These are phyloP conservation scores for Orientallactaga bullata DNA, from an alignment of 2,113 vertebrate genomes.

Conservation along the genomic window DNA sequence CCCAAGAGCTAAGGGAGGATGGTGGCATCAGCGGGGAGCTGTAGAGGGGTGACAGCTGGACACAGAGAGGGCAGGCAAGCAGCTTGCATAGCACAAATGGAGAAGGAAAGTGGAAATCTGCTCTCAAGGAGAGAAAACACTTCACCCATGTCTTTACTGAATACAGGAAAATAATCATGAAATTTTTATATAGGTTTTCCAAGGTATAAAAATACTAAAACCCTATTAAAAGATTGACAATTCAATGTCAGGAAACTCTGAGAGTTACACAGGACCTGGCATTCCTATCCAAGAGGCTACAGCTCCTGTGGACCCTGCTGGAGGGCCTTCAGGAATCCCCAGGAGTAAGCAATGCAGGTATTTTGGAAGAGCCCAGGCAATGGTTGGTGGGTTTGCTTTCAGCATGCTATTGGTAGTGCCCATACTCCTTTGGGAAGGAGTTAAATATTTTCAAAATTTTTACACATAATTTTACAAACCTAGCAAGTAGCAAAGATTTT, in stretches of 20 bases:
- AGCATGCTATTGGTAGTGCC: neutral
- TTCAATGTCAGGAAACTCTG: neutral
- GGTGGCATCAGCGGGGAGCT: neutral
- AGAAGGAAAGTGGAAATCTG: too few relatives aligned
- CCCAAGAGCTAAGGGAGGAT: neutral
- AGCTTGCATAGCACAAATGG: rapidly evolving
- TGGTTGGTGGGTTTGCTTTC: rapidly evolving
- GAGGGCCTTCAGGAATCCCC: neutral
- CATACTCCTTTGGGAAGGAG: neutral
- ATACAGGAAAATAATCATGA: neutral
- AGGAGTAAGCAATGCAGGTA: rapidly evolving
- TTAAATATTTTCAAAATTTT: neutral
- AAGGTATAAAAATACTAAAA: neutral
- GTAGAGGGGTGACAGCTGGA: neutral
- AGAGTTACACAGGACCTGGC: rapidly evolving
- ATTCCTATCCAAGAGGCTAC: neutral
- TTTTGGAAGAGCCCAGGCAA: rapidly evolving
- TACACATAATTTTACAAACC: neutral
- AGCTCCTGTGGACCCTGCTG: neutral
- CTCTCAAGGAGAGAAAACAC: neutral
- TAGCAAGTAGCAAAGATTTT: too few relatives aligned
- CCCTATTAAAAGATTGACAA: neutral
- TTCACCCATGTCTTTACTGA: neutral
- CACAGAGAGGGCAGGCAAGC: neutral
- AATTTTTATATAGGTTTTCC: neutral